These are phyloP conservation scores for Tyria jacobaeae DNA, from an alignment of 2,888 invertebrate genomes.

Conservation along the genomic window DNA sequence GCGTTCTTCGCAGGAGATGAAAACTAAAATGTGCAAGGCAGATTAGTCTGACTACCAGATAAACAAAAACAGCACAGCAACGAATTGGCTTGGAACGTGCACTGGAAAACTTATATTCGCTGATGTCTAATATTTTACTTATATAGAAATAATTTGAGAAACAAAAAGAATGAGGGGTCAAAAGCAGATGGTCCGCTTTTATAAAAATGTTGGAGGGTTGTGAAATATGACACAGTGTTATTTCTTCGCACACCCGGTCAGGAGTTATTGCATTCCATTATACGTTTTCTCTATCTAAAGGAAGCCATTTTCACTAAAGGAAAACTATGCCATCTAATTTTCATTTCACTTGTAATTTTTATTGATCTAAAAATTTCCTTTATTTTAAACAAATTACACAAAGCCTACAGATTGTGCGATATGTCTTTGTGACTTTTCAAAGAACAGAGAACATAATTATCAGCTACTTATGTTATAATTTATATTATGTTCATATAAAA, in stretches of 20 bases:
- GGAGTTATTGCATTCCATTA: conserved; percentile 87
- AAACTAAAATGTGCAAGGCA: conserved; percentile 3
- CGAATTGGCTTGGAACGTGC: conserved; percentile 62
- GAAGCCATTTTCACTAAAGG: conserved; percentile 85
- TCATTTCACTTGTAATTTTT: conserved; percentile 77
- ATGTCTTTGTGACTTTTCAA: conserved; percentile 18
- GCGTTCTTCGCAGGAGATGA: not conserved
- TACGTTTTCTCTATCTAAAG: conserved; percentile 86
- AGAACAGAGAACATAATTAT: conserved; percentile 36
- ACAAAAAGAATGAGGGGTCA: conserved; percentile 86
- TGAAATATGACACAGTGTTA: conserved; percentile 87
- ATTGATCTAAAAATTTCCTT: conserved; percentile 50
- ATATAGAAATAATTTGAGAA: conserved; percentile 83
- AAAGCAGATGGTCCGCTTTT: conserved; percentile 86
- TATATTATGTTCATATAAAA: conserved; percentile 49
- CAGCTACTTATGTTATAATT: conserved; percentile 39
- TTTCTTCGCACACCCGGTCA: conserved; percentile 87
- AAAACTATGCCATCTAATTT: conserved; percentile 84
- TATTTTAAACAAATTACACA: conserved; percentile 24
- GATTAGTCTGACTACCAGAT: conserved; percentile 25
- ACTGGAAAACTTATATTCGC: conserved; percentile 61
- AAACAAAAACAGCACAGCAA: conserved; percentile 49
- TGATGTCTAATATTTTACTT: conserved; percentile 76
- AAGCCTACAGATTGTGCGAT: conserved; percentile 24
- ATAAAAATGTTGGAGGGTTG: conserved; percentile 87